Base-by-base conservation (phyloP, 2,113 vertebrate species). In the Bubo scandiacus region DNA sequence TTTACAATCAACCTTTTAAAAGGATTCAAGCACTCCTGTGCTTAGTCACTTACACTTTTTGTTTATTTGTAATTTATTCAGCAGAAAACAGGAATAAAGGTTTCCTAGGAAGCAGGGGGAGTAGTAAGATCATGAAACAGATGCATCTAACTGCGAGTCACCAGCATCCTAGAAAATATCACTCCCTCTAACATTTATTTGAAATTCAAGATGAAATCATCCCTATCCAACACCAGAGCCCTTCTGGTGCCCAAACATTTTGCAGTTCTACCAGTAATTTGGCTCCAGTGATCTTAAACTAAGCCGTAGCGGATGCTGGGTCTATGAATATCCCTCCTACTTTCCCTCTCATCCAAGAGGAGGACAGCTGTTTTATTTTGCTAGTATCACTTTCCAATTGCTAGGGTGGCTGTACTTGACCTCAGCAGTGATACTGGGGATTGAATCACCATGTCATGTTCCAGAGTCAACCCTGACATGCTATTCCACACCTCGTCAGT, bases 401-500 rank as follows among this genome's bases (percentile, higher is more conserved):
- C 92, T 82, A 61, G 43, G 59, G 63, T 58, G 63, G 71, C 71
- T 96, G 91, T 62, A 20, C 49, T 66, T 29, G 14, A 83, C 70
- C 79, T 90, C 71, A 40, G 29, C 54, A 77, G 66, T 1, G 16
- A 62, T 38, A 26, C 55, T 55, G 59, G 59, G 45, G 63, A 88
- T 70, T 71, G 2, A 92, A 95, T 96, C 91, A 94, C 81, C 25
- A 6, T 0, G 40, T 30, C 80, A 29, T 16, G 83, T 45, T 91
- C 81, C 94, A 91, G 62, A 91, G 91, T 68, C 81, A 95, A 49
- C 23, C 74, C 36, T 93, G 92, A 92, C 92, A 73, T 16, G 81
- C 73, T 89, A 75, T 81, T 94, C 95, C 94, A 91, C 94, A 95
- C 94, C 87, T 96, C 94, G 88, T 91, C 92, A 96, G 87, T 68